Evolutionary conservation across 2,888 invertebrate species (phyloP).

Genomic region (Barypeithes pellucidus): DNA sequence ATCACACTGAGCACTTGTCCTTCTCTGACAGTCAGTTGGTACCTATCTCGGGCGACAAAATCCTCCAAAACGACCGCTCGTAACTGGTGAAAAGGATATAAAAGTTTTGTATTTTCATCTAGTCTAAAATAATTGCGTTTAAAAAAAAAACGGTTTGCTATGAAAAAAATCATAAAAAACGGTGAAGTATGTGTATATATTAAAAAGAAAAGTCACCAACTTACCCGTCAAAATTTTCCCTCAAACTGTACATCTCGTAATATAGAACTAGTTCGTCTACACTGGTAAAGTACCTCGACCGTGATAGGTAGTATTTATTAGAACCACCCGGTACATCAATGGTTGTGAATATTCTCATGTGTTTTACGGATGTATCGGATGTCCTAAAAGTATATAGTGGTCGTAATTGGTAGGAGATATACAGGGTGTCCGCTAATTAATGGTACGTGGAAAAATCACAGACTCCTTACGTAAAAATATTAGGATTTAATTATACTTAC

Average conservation of each 20-base stretch:
- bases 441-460: no score
- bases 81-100: constrained; percentile 87
- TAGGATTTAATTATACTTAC: no score
- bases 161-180: no score
- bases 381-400: constrained; percentile 83
- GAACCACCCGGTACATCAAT: constrained; percentile 57
- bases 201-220: no score
- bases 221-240: constrained; percentile 83
- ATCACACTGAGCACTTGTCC: constrained; percentile 87
- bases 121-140: constrained; percentile 69
- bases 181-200: no score
- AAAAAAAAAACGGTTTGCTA: no score
- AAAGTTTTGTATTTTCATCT: constrained; percentile 82
- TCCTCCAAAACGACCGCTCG: constrained; percentile 86
- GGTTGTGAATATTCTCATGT: constrained; percentile 81
- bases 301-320: constrained; percentile 89
- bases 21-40: constrained; percentile 85
- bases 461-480: no score
- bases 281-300: constrained; percentile 91
- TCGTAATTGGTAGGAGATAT: no score
- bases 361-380: constrained; percentile 84
- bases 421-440: no score
- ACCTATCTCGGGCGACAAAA: constrained; percentile 83
- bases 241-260: constrained; percentile 91
- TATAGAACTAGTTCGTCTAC: constrained; percentile 94